phyloP scores from a whole-genome alignment of 2,113 vertebrate species.

The Blennius ocellaris region DNA sequence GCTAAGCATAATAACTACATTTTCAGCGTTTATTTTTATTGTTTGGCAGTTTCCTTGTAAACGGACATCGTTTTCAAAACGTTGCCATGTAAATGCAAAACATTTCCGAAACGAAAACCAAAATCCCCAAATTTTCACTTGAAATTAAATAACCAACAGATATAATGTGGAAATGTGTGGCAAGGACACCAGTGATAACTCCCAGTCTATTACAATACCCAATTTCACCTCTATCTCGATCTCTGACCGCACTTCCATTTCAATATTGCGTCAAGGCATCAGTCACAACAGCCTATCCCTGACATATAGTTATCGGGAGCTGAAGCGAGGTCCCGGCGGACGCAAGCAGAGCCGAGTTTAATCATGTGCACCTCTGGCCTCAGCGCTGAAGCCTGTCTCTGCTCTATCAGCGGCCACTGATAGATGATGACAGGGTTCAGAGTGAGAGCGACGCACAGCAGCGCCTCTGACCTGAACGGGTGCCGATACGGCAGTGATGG shows the following conservation, averaged over 20 bases:
- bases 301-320: conserved; percentile 39
- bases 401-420: conserved; percentile 48
- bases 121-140: too few species aligned
- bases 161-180: not conserved
- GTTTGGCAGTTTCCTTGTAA: too few species aligned
- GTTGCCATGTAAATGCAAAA: too few species aligned
- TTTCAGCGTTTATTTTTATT: too few species aligned
- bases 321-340: conserved; percentile 23
- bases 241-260: conserved; percentile 14
- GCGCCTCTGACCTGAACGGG: conserved; percentile 51
- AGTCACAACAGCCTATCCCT: conserved; percentile 30
- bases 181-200: not conserved
- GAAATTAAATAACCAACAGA: not conserved
- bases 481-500: conserved; percentile 4
- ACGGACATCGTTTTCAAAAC: too few species aligned
- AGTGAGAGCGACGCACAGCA: conserved; percentile 41
- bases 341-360: conserved; percentile 23
- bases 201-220: not conserved
- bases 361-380: conserved; percentile 46
- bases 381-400: conserved; percentile 18
- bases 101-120: too few species aligned
- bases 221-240: conserved; percentile 13
- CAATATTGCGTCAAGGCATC: conserved; percentile 21
- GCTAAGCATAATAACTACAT: too few species aligned
- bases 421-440: conserved; percentile 65